phyloP scores from a whole-genome alignment of 1,140 invertebrate genomes.

The Heliothis virescens region DNA sequence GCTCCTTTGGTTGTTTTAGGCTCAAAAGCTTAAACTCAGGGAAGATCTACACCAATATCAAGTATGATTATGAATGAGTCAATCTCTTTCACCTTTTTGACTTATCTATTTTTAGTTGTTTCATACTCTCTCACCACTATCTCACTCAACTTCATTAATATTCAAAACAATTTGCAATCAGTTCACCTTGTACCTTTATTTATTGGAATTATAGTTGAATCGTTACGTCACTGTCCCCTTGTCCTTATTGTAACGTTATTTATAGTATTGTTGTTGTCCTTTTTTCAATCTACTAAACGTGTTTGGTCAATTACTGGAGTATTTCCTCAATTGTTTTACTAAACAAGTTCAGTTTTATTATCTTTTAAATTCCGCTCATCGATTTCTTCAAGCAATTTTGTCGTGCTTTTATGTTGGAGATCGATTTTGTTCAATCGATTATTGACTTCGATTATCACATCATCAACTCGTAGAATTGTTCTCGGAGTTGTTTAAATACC shows the following conservation, averaged over 20 bases:
- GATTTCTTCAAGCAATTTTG: neutral
- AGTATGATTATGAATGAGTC: no score
- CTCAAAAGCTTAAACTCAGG: no score
- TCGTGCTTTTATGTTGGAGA: neutral
- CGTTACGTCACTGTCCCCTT: constrained; percentile 19
- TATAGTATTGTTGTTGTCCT: constrained; percentile 24
- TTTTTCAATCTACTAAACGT: constrained; percentile 30
- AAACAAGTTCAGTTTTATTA: neutral
- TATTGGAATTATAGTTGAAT: constrained; percentile 9
- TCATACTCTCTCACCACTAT: neutral
- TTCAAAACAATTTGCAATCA: neutral
- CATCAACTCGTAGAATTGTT: neutral
- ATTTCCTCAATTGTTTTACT: constrained; percentile 22
- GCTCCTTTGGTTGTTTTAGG: no score
- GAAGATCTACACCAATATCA: no score
- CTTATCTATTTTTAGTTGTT: neutral
- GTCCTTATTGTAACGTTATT: constrained; percentile 28
- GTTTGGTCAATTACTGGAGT: neutral
- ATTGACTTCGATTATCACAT: neutral
- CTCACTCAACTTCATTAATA: neutral
- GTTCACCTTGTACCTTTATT: constrained; percentile 31
- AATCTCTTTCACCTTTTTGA: no score
- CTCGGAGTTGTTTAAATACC: neutral
- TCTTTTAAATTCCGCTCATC: neutral
- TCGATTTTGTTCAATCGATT: neutral